Base-by-base conservation (phyloP, 2,888 invertebrate genomes). In the Pterostichus niger region DNA sequence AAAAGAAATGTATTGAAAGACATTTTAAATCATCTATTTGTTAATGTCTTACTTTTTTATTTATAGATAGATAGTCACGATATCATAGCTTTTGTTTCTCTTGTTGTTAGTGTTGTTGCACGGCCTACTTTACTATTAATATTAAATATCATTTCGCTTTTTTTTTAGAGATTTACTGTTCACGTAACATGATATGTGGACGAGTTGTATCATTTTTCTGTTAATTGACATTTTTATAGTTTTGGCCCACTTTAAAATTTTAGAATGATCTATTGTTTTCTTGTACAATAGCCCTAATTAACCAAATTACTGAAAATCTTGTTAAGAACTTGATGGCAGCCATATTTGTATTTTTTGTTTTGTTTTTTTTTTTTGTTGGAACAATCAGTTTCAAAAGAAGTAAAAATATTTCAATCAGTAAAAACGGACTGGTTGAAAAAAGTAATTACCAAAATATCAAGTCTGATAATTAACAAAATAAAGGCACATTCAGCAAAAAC, bases 171-270 rank as follows among this genome's bases (percentile, higher is more conserved):
- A 64, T 64, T 64, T 64, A 64, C n/a, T 35, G 35, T 35, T 40
- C 10, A 35, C 35, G 35, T 64, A 35, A 64, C 64, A 40, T 35
- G 64, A 64, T 64, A 64, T 13, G 35, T 64, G 33, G 33, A 0
- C 64, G 31, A 10, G 24, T 59, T 4, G 17, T 56, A 59, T 59
- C 33, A 59, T 59, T 59, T 59, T 59, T 59, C 59, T 64, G 35
- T 33, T 64, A 64, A 64, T 64, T 64, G 64, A 31, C 64, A 33
- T 35, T 64, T 64, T 64, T 64, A 64, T 64, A 64, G 64, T 64
- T 64, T 11, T 64, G 64, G 64, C 64, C 64, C 33, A 64, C 64
- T 64, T 64, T 10, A 33, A 35, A n/a, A 64, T 64, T 64, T 64
- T 64, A 17, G 64, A 64, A 64, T 64, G 64, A 64, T 64, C 64